A percentile compares a stretch with the other conserved stretches of the same genome.
These are phyloP conservation scores for Cephus nigrinus DNA, from an alignment of 2,888 invertebrate species.

Conservation along the genomic window DNA sequence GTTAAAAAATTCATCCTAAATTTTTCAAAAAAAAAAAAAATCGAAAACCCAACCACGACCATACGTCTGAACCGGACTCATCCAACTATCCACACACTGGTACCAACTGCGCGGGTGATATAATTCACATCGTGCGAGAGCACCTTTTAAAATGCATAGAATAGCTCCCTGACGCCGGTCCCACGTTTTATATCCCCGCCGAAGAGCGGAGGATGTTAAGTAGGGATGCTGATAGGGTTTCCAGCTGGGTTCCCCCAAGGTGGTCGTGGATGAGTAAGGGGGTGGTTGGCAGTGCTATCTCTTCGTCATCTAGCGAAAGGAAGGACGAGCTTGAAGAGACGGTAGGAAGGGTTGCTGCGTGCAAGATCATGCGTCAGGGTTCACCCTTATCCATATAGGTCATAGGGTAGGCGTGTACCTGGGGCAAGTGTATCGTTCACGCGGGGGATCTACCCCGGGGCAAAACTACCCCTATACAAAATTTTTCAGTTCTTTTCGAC, in stretches of 20 bases:
- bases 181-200: slow-evolving; percentile 24
- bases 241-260: slow-evolving; percentile 15
- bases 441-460: not conserved
- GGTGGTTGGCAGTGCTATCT: not conserved
- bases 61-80: not conserved
- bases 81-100: not conserved
- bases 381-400: not conserved
- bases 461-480: not conserved
- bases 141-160: slow-evolving; percentile 51
- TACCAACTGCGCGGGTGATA: not conserved
- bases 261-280: slow-evolving; percentile 11
- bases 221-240: slow-evolving; percentile 12
- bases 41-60: not conserved
- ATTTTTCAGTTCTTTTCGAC: not conserved
- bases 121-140: slow-evolving; percentile 39
- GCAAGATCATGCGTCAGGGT: not conserved
- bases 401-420: not conserved
- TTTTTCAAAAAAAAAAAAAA: slow-evolving; percentile 12
- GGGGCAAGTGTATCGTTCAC: not conserved
- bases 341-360: not conserved
- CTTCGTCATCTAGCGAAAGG: not conserved
- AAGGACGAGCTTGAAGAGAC: not conserved
- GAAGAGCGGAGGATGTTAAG: slow-evolving; percentile 7
- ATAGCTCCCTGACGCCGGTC: slow-evolving; percentile 30
- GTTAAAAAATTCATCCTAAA: not conserved